These are phyloP conservation scores for Cabera pusaria DNA, from an alignment of 2,888 invertebrate genomes.

Conservation along the genomic window DNA sequence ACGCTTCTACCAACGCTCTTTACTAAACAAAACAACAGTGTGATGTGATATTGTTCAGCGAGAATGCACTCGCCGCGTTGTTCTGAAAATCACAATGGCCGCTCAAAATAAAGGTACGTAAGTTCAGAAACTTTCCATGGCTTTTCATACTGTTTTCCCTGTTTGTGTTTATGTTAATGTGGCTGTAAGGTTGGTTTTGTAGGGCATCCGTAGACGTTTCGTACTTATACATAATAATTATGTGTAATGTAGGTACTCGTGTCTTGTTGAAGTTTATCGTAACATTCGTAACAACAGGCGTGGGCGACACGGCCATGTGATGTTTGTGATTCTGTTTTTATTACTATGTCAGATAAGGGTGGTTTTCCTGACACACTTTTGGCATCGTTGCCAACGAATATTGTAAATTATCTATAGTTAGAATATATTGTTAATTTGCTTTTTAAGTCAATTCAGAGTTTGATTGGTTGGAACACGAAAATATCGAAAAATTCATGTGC, in stretches of 20 bases:
- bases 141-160: constrained; percentile 10
- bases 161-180: constrained; percentile 37
- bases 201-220: constrained; percentile 41
- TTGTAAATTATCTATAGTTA: constrained; percentile 9
- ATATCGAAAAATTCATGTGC: too few species aligned
- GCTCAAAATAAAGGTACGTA: constrained; percentile 74
- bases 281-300: constrained; percentile 61
- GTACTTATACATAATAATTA: too few species aligned
- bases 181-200: constrained; percentile 38
- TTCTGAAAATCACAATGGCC: constrained; percentile 61
- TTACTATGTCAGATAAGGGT: constrained; percentile 52
- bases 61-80: constrained; percentile 60
- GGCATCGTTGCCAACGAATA: too few species aligned
- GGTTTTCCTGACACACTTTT: constrained; percentile 35
- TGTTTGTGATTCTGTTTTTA: constrained; percentile 60
- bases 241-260: constrained; percentile 35
- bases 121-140: constrained; percentile 13
- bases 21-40: constrained; percentile 38
- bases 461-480: too few species aligned
- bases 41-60: constrained; percentile 51
- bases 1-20: constrained; percentile 47
- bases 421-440: too few species aligned
- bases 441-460: too few species aligned
- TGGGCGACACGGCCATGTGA: constrained; percentile 72
- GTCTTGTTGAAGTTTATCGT: constrained; percentile 58